Conservation (phyloP, 2,113 vertebrate species). For the Columbina picui region DNA sequence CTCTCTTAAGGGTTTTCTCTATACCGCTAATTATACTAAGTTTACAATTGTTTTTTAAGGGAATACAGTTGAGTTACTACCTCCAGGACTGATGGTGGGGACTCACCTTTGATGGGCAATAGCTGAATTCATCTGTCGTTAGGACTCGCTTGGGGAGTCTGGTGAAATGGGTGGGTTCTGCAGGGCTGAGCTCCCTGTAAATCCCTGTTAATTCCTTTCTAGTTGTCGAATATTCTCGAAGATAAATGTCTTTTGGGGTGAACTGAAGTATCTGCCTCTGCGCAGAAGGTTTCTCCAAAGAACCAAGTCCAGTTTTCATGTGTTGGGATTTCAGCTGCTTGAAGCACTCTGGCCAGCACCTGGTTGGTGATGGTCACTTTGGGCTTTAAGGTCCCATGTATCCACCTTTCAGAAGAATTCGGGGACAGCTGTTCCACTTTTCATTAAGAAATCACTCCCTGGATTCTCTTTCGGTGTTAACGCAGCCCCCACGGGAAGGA, state of each 20-base stretch:
- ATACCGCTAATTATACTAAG: not conserved
- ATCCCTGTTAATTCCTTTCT: not conserved
- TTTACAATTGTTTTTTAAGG: not conserved
- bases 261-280: not conserved
- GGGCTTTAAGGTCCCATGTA: not conserved
- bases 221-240: not conserved
- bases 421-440: not conserved
- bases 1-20: not conserved
- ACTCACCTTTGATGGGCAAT: rapidly evolving
- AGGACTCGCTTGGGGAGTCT: not conserved
- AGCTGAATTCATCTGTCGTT: not conserved
- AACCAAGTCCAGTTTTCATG: not conserved
- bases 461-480: not conserved
- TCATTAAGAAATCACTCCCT: not conserved
- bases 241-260: not conserved
- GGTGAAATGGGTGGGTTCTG: not conserved
- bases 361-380: not conserved
- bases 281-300: not conserved
- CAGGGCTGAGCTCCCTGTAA: not conserved
- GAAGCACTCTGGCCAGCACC: not conserved
- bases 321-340: not conserved
- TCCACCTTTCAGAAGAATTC: not conserved
- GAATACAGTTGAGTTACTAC: not conserved
- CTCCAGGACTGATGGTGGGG: not conserved
- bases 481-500: rapidly evolving